These are phyloP conservation scores for Mesoligia furuncula DNA, from an alignment of 2,888 invertebrate genomes.

Conservation along the genomic window DNA sequence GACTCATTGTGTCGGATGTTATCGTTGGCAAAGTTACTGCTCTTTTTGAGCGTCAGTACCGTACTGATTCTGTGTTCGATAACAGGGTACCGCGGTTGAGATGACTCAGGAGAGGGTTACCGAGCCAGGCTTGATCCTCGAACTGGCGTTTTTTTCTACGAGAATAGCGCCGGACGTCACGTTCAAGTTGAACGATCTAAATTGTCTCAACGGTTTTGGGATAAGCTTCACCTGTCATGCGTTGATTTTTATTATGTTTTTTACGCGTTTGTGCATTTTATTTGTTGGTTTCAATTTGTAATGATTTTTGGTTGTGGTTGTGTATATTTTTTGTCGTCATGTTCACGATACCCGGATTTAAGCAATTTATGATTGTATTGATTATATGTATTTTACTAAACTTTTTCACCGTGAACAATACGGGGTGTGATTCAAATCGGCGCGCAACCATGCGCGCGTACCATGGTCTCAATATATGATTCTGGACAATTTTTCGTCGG, in stretches of 20 bases:
- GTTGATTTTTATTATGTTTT: conserved; percentile 50
- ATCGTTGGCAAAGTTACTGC: conserved; percentile 73
- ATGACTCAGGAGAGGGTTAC: conserved; percentile 78
- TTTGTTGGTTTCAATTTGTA: conserved; percentile 22
- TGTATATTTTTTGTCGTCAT: neutral
- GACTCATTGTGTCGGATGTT: conserved; percentile 70
- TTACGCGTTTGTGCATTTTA: conserved; percentile 42
- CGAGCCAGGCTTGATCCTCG: conserved; percentile 74
- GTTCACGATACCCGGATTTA: neutral
- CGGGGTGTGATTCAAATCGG: neutral
- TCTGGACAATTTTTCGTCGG: neutral
- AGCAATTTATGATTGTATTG: neutral
- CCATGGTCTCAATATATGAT: neutral
- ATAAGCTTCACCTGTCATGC: conserved; percentile 66
- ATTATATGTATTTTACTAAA: neutral
- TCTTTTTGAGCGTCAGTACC: conserved; percentile 76
- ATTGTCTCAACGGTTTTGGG: conserved; percentile 77
- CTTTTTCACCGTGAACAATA: neutral
- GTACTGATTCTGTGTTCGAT: conserved; percentile 78
- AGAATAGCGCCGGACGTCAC: conserved; percentile 84
- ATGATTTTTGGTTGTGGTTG: neutral
- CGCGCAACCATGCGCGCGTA: neutral
- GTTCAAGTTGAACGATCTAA: conserved; percentile 86
- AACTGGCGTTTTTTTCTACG: conserved; percentile 71
- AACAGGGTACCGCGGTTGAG: conserved; percentile 73